phyloP scores from a whole-genome alignment of 2,113 vertebrate genomes.

The Perca schrenkii region DNA sequence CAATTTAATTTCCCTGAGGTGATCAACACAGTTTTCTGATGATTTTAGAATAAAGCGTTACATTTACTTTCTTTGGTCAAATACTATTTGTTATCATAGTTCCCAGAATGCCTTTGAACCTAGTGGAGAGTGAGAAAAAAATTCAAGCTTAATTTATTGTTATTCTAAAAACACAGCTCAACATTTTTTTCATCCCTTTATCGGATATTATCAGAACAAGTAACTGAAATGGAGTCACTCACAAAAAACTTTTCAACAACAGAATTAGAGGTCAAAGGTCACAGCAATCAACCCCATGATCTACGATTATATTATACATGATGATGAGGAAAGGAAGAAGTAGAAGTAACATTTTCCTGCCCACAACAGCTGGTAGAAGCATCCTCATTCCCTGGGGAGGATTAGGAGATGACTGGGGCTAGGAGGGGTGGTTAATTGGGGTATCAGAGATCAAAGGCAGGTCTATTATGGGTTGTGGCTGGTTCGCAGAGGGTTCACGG shows the following conservation, averaged over 20 bases:
- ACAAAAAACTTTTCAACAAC: neutral
- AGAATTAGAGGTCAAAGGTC: neutral
- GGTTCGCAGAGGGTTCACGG: slow-evolving; percentile 22
- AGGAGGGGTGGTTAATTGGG: neutral
- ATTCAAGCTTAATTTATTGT: too few relatives aligned
- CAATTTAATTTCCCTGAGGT: too few relatives aligned
- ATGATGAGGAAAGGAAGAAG: neutral
- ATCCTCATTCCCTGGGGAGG: neutral
- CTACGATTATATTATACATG: neutral
- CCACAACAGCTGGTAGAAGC: neutral
- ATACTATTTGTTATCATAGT: too few relatives aligned
- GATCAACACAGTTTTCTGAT: too few relatives aligned
- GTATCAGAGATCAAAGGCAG: slow-evolving; percentile 27
- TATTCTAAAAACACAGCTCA: too few relatives aligned
- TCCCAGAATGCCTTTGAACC: too few relatives aligned
- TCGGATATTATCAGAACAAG: neutral
- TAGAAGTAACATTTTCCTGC: neutral
- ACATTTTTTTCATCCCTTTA: too few relatives aligned
- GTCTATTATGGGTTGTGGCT: slow-evolving; percentile 23
- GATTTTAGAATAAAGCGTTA: too few relatives aligned
- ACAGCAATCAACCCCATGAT: neutral
- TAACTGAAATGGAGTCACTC: neutral
- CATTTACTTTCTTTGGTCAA: too few relatives aligned
- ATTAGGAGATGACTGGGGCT: neutral
- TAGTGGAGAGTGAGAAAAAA: neutral